Evolutionary conservation across 2,113 vertebrate genomes (phyloP).

Genomic region (Cyanocitta stelleri): DNA sequence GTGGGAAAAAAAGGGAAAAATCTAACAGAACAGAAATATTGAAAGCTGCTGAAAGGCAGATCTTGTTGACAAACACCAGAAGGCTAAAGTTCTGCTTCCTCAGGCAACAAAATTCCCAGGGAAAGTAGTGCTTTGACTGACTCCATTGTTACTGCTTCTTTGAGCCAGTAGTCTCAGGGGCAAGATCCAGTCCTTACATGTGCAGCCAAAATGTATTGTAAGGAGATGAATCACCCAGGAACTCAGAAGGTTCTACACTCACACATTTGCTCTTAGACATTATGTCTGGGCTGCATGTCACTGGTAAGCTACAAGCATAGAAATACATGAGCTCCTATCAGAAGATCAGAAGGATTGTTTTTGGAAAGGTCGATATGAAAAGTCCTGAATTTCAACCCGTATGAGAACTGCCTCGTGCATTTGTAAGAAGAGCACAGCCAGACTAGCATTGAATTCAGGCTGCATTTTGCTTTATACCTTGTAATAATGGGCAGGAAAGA

Average conservation of each 20-base stretch:
- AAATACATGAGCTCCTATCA: not conserved
- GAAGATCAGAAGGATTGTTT: not conserved
- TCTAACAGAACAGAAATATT: not conserved
- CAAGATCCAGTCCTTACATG: slow-evolving; percentile 11
- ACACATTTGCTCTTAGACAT: not conserved
- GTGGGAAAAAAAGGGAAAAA: not conserved
- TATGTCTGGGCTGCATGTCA: not conserved
- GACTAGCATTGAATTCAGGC: not conserved
- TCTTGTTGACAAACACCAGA: slow-evolving; percentile 11
- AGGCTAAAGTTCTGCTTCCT: slow-evolving; percentile 17
- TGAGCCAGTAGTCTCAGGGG: slow-evolving; percentile 23
- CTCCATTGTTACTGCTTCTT: not conserved
- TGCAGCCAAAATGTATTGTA: not conserved
- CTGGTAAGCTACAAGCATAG: not conserved
- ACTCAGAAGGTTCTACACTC: not conserved
- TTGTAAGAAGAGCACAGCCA: not conserved
- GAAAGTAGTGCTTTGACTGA: slow-evolving; percentile 14
- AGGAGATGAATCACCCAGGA: slow-evolving; percentile 19
- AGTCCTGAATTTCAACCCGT: not conserved
- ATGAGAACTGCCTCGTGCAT: not conserved
- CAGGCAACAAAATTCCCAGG: slow-evolving; percentile 20
- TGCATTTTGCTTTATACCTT: slow-evolving; percentile 27
- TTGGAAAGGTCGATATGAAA: not conserved
- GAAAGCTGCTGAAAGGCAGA: not conserved
- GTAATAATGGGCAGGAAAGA: slow-evolving; percentile 51